These are phyloP conservation scores for Colinus virginianus DNA, from an alignment of 2,113 vertebrate genomes.

Conservation along the genomic window DNA sequence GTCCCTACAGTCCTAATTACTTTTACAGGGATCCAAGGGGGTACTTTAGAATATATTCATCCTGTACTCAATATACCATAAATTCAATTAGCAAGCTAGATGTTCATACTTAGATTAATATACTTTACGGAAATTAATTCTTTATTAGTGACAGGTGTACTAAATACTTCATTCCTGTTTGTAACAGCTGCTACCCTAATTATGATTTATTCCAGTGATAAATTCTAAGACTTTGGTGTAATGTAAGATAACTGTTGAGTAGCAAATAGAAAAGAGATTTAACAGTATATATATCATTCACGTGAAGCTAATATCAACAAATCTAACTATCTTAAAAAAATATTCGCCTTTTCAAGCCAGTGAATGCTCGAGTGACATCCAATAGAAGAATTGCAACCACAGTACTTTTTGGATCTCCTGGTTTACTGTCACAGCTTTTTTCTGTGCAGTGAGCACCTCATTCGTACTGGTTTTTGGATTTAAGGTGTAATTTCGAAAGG, in stretches of 20 bases:
- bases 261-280: constrained; percentile 40
- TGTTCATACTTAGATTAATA: constrained; percentile 20
- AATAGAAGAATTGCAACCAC: neutral
- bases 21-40: neutral
- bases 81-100: constrained; percentile 38
- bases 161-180: constrained; percentile 40
- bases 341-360: neutral
- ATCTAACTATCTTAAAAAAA: constrained; percentile 29
- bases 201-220: constrained; percentile 43
- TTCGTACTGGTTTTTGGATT: neutral
- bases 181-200: neutral
- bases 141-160: constrained; percentile 37
- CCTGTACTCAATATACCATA: neutral
- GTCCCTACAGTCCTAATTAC: constrained; percentile 39
- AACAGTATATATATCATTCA: constrained; percentile 39
- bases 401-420: neutral
- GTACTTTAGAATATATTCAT: constrained; percentile 22
- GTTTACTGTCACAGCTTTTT: neutral
- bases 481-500: neutral
- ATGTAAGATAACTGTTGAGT: constrained; percentile 15
- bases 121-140: constrained; percentile 36
- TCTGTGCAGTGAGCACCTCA: neutral
- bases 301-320: constrained; percentile 32
- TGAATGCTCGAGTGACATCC: neutral
- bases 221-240: constrained; percentile 41